phyloP scores from a whole-genome alignment of 2,888 invertebrate genomes.

The Cloeon dipterum region DNA sequence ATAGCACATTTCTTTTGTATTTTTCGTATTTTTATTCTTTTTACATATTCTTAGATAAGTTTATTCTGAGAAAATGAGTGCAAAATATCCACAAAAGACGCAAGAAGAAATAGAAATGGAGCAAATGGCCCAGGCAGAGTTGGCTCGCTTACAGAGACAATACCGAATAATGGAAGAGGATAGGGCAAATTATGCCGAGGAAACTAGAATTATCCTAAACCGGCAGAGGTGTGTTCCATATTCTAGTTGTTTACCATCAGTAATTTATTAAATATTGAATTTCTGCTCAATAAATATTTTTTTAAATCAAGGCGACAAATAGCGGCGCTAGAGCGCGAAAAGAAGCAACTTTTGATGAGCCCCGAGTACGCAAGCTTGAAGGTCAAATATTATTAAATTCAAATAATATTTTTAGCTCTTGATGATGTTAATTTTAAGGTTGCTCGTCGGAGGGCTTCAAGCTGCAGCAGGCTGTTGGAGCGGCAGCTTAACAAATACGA shows the following conservation, averaged over 20 bases:
- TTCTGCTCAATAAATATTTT: neutral
- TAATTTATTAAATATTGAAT: neutral
- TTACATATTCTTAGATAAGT: too few species aligned
- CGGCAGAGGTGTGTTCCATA: conserved; percentile 17
- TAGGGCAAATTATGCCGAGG: conserved; percentile 41
- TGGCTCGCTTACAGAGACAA: conserved; percentile 49
- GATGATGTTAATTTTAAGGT: conserved; percentile 3
- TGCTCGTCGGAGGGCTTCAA: neutral
- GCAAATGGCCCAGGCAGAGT: conserved; percentile 53
- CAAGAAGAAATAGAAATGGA: conserved; percentile 50
- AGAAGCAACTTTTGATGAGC: conserved; percentile 34
- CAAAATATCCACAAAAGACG: too few species aligned
- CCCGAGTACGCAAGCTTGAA: conserved; percentile 22
- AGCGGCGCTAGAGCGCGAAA: conserved; percentile 31
- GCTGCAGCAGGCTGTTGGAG: conserved; percentile 17
- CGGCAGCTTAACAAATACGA: conserved; percentile 29
- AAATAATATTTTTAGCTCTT: too few species aligned
- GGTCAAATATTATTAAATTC: too few species aligned
- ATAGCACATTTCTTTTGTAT: too few species aligned
- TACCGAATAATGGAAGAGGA: conserved; percentile 67
- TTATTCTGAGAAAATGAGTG: too few species aligned
- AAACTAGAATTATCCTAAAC: conserved; percentile 33
- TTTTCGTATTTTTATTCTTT: too few species aligned
- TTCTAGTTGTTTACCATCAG: too few species aligned
- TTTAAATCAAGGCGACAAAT: conserved; percentile 27